These are phyloP conservation scores for Podocnemis expansa DNA, from an alignment of 2,113 vertebrate species.

Conservation along the genomic window DNA sequence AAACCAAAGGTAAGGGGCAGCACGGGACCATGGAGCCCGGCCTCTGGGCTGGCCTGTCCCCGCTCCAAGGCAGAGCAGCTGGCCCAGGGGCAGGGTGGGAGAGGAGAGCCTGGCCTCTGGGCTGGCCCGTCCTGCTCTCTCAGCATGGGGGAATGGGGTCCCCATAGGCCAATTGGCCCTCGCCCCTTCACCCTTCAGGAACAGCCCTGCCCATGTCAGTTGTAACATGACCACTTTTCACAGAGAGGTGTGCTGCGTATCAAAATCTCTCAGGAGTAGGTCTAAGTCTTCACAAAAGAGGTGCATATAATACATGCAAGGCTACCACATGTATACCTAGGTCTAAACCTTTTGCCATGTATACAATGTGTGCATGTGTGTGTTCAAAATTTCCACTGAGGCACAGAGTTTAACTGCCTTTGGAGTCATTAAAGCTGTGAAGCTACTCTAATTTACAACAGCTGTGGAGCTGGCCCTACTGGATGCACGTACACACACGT, in stretches of 20 bases:
- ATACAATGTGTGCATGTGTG: not conserved
- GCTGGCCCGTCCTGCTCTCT: no score
- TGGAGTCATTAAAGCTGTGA: not conserved
- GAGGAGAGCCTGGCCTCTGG: no score
- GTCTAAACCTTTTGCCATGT: not conserved
- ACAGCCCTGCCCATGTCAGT: not conserved
- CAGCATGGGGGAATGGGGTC: no score
- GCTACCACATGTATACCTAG: not conserved
- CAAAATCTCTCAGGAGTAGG: not conserved
- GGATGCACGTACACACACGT: rapidly evolving
- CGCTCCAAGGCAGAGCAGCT: no score
- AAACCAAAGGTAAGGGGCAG: no score
- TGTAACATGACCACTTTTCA: not conserved
- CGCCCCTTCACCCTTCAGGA: no score
- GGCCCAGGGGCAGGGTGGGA: no score
- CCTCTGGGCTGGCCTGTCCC: no score
- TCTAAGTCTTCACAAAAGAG: not conserved
- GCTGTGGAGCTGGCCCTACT: not conserved
- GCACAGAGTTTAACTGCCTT: not conserved
- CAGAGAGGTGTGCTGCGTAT: not conserved
- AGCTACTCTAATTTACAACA: not conserved
- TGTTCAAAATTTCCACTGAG: not conserved
- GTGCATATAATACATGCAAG: not conserved
- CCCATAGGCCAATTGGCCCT: no score
- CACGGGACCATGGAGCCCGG: no score